Conservation (phyloP, 2,797 vertebrate genomes). For the Balearica regulorum region DNA sequence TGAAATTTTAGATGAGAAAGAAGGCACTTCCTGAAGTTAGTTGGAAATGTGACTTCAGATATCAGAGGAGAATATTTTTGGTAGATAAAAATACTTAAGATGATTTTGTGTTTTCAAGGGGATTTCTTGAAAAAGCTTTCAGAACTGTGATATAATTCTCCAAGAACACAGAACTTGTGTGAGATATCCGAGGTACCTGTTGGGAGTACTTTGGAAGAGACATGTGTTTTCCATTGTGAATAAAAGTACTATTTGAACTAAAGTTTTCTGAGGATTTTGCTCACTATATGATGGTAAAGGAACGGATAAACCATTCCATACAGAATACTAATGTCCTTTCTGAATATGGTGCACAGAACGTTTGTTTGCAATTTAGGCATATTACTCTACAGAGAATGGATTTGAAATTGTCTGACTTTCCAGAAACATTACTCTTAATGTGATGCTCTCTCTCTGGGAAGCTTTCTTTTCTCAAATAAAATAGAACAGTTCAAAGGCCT, state of each 20-base stretch:
- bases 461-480: background rate
- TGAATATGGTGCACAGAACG: background rate
- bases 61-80: conserved; percentile 30
- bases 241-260: conserved; percentile 43
- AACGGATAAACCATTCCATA: background rate
- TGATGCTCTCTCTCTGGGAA: background rate
- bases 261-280: conserved; percentile 45
- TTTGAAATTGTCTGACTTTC: background rate
- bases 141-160: conserved; percentile 45
- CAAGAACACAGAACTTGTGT: conserved; percentile 25
- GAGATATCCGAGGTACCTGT: conserved; percentile 39
- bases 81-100: background rate
- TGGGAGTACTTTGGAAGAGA: conserved; percentile 60
- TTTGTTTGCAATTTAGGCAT: background rate
- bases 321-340: background rate
- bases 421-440: background rate
- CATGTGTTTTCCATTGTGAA: conserved; percentile 16
- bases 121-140: conserved; percentile 32
- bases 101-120: conserved; percentile 41
- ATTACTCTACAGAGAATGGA: background rate
- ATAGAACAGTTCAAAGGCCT: background rate
- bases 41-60: conserved; percentile 32
- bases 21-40: conserved; percentile 42
- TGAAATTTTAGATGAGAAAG: conserved; percentile 32
- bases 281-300: background rate